Evolutionary conservation across 2,797 vertebrate genomes (phyloP).

Genomic region (Molothrus aeneus): DNA sequence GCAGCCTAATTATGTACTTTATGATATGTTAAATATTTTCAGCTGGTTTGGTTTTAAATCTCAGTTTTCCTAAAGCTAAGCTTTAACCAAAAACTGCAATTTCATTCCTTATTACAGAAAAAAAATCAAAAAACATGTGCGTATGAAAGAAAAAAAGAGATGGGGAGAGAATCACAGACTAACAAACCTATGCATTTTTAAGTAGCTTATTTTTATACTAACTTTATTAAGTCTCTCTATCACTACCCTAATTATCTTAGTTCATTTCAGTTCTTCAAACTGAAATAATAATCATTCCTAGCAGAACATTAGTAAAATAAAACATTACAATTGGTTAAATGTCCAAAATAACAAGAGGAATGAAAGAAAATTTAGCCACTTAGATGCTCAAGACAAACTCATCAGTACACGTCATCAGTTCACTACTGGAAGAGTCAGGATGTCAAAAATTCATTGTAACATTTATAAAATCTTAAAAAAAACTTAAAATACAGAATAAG

Average conservation of each 20-base stretch:
- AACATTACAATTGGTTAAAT: neutral
- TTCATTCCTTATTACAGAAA: neutral
- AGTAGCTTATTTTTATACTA: neutral
- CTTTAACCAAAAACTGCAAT: neutral
- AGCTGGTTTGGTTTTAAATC: neutral
- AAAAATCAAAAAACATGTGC: neutral
- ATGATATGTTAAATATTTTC: neutral
- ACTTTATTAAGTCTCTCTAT: neutral
- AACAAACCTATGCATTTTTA: neutral
- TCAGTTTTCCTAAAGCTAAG: neutral
- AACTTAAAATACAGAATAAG: neutral
- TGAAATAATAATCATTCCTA: neutral
- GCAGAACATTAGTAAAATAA: neutral
- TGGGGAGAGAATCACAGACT: neutral
- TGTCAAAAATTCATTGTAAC: neutral
- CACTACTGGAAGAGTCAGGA: neutral
- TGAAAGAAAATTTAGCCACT: neutral
- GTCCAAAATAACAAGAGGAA: neutral
- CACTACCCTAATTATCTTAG: neutral
- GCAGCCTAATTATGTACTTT: neutral
- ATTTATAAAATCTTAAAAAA: neutral
- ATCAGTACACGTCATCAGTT: neutral
- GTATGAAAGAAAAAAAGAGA: neutral
- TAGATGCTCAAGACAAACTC: neutral
- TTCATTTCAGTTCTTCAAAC: neutral